Evolutionary conservation across 2,113 vertebrate genomes (phyloP), one percentile per base, ranked within the genome.

Genomic region (Eubucco bourcierii): DNA sequence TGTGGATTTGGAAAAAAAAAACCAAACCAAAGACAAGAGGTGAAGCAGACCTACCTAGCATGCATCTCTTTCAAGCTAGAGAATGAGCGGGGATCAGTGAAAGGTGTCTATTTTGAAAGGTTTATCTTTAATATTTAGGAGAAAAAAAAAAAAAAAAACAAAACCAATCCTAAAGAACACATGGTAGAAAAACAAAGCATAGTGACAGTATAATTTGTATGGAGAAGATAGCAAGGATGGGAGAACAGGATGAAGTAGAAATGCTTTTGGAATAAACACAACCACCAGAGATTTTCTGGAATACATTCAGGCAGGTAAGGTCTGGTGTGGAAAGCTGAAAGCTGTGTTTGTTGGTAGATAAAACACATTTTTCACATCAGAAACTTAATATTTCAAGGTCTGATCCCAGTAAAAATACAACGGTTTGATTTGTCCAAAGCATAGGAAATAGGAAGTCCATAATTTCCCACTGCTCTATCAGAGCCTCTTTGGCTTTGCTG

Each of bases 321-420:
- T 90, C 82, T 91, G 90, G 94, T 76, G 67, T 90, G 25, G 78
- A 80, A 95, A 93, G 84, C 78, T 94, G 64, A 92, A 90, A 94
- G 71, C 72, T 91, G 5, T 59, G 64, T 90, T 74, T 68, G 27
- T 81, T 89, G 90, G 72, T 47, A 91, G 79, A 84, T 83, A 53
- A 91, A 78, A 90, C 20, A 85, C 25, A 47, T 76, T 93, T 93
- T 91, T 91, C 58, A 80, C 19, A 80, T 66, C 70, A 84, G 85
- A 93, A 95, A 90, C 41, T 47, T 61, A 56, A 7, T 60, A 61
- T 50, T 95, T 89, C 55, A 74, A 80, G 67, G 37, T 86, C 84
- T 86, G 59, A 91, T 55, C 39, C n/a, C 73, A 86, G 29, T 87
- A 85, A 95, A 95, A 95, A 77, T 52, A 65, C 25, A 91, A 6